Evolutionary conservation across 2,797 vertebrate genomes (phyloP).

Genomic region (Eremophila alpestris): DNA sequence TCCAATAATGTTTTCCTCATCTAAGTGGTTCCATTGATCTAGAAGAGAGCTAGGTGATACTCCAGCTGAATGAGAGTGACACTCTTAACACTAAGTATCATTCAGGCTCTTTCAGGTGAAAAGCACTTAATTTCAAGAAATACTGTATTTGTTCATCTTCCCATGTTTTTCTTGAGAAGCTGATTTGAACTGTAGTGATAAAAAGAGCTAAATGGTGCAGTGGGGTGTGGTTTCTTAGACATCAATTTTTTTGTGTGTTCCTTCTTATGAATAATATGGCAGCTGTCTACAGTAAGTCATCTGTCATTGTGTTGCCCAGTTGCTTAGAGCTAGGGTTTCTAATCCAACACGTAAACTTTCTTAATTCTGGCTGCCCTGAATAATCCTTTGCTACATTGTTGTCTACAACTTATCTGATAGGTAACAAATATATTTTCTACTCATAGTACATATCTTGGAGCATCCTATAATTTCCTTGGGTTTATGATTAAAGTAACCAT

Average conservation of each 20-base stretch:
- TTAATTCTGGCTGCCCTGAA: not conserved
- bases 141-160: not conserved
- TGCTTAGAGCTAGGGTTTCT: not conserved
- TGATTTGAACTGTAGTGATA: not conserved
- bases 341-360: not conserved
- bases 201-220: not conserved
- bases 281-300: not conserved
- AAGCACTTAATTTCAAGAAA: constrained; percentile 8
- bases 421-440: not conserved
- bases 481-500: not conserved
- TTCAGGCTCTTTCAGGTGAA: constrained; percentile 10
- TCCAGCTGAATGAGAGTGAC: constrained; percentile 7
- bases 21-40: not conserved
- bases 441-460: not conserved
- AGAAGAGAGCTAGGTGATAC: not conserved
- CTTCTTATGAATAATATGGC: not conserved
- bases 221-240: not conserved
- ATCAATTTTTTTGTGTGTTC: not conserved
- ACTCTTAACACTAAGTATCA: not conserved
- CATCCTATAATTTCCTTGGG: not conserved
- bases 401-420: not conserved
- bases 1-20: not conserved
- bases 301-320: not conserved
- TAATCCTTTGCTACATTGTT: not conserved
- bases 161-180: not conserved